These are phyloP conservation scores for Ernsta delagoae DNA, from an alignment of 2,888 invertebrate genomes.

Conservation along the genomic window DNA sequence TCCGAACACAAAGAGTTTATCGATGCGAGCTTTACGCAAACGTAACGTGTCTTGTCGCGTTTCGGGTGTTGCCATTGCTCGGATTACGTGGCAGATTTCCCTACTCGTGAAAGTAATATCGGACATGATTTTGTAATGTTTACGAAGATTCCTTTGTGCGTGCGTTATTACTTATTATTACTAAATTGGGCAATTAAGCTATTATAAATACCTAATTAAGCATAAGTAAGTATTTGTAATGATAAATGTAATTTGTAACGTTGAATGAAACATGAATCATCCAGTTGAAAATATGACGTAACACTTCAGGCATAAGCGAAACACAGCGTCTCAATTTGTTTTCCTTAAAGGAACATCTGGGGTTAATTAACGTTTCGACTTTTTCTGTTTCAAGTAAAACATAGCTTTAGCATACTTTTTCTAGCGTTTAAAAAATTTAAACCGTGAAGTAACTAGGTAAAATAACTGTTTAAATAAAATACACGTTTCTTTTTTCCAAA, in stretches of 20 bases:
- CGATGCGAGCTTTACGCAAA: slow-evolving; percentile 32
- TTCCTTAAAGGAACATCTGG: too few relatives aligned
- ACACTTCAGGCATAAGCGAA: too few relatives aligned
- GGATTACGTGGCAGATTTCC: background rate
- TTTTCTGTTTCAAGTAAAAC: too few relatives aligned
- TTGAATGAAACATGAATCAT: background rate
- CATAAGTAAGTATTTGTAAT: background rate
- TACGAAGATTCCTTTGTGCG: slow-evolving; percentile 5
- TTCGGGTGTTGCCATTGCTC: slow-evolving; percentile 17
- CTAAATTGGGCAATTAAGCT: background rate
- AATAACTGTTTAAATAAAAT: too few relatives aligned
- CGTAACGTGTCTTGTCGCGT: slow-evolving; percentile 32
- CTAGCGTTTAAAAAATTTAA: too few relatives aligned
- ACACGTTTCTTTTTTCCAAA: too few relatives aligned
- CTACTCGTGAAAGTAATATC: background rate
- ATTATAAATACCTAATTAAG: background rate
- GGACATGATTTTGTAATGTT: slow-evolving; percentile 18
- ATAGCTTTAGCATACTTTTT: too few relatives aligned
- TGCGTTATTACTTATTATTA: background rate
- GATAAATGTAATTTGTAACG: background rate
- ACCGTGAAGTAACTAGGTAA: too few relatives aligned
- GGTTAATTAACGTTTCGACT: too few relatives aligned
- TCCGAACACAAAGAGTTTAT: slow-evolving; percentile 27
- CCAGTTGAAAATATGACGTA: background rate
- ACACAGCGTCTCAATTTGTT: too few relatives aligned